phyloP scores from a whole-genome alignment of 2,113 vertebrate genomes.

The Acrocephalus kingi region DNA sequence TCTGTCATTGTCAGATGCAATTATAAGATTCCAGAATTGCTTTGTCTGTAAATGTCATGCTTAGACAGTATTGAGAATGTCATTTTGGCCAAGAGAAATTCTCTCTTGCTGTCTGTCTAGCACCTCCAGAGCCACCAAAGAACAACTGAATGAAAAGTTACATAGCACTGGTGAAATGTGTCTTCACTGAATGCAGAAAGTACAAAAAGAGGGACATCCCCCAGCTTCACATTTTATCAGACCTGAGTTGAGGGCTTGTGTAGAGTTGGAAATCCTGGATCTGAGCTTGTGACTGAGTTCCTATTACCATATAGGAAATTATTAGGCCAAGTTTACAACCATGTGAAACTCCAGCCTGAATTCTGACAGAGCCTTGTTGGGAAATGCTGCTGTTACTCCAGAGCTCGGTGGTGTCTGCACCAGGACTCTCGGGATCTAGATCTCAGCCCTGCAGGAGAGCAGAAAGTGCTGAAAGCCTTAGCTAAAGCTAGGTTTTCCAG shows the following conservation, averaged over 20 bases:
- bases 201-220: not conserved
- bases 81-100: not conserved
- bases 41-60: not conserved
- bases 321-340: not conserved
- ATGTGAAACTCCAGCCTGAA: not conserved
- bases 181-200: not conserved
- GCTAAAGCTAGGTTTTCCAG: not conserved
- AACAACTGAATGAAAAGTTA: not conserved
- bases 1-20: not conserved
- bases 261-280: not conserved
- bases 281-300: not conserved
- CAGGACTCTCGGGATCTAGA: not conserved
- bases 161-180: not conserved
- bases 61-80: not conserved
- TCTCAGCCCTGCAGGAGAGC: not conserved
- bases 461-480: not conserved
- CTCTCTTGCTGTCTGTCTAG: not conserved
- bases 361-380: not conserved
- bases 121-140: not conserved
- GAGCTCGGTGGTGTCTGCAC: not conserved
- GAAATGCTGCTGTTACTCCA: not conserved
- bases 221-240: not conserved
- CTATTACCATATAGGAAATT: not conserved
- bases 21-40: not conserved
- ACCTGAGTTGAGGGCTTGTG: not conserved